phyloP scores from a whole-genome alignment of 2,113 vertebrate genomes.

The Morone chrysops region DNA sequence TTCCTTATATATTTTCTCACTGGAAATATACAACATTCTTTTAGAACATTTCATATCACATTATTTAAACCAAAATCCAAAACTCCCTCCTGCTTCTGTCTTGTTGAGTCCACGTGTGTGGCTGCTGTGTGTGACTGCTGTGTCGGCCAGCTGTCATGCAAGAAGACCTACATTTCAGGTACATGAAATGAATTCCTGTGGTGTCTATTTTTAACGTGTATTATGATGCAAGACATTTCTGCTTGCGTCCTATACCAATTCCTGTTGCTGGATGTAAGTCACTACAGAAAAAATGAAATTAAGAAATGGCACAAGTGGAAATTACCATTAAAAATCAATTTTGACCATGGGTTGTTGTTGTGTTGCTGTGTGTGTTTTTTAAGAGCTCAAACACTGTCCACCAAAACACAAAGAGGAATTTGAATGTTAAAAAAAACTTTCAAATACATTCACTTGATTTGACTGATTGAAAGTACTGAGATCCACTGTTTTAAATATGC shows the following conservation, averaged over 20 bases:
- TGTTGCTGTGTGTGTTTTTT: slow-evolving; percentile 10
- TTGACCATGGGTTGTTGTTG: slow-evolving; percentile 47
- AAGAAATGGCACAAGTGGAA: slow-evolving; percentile 76
- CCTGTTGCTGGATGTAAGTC: slow-evolving; percentile 72
- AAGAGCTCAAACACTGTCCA: too few species aligned
- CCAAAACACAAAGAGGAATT: too few species aligned
- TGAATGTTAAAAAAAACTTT: too few species aligned
- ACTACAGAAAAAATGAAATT: slow-evolving; percentile 63
- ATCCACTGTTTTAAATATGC: too few species aligned
- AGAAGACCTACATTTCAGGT: slow-evolving; percentile 37
- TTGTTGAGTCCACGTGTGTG: slow-evolving; percentile 23
- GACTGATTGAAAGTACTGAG: too few species aligned
- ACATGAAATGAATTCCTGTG: slow-evolving; percentile 29
- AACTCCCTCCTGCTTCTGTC: slow-evolving; percentile 54
- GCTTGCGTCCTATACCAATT: slow-evolving; percentile 47
- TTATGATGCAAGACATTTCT: slow-evolving; percentile 38
- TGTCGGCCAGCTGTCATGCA: slow-evolving; percentile 14
- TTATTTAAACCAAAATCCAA: slow-evolving; percentile 52
- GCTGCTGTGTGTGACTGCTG: slow-evolving; percentile 17
- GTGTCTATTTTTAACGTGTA: slow-evolving; percentile 42
- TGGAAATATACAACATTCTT: slow-evolving; percentile 31
- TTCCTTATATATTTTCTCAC: slow-evolving; percentile 4
- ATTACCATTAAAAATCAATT: slow-evolving; percentile 72
- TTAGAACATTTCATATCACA: slow-evolving; percentile 46
- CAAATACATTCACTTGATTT: too few species aligned